Conservation (phyloP, 2,113 vertebrate genomes). For the Pitta sordida region DNA sequence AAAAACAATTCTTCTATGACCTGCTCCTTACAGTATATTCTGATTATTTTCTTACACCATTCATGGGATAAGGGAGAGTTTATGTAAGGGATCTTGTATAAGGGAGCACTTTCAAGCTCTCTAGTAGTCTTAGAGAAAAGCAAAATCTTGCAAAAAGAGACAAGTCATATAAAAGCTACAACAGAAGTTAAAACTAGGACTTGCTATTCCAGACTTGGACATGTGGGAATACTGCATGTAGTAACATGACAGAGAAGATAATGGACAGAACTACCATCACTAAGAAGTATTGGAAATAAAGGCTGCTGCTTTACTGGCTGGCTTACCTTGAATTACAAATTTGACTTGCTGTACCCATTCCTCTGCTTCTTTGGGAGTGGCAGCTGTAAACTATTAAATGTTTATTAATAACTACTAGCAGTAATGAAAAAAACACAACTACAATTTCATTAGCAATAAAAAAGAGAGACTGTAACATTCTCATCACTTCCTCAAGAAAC, state of each 20-base stretch:
- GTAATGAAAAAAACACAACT: conserved; percentile 42
- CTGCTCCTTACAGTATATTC: not conserved
- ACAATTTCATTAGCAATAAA: conserved; percentile 28
- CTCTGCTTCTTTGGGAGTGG: conserved; percentile 87
- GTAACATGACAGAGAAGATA: not conserved
- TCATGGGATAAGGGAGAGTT: not conserved
- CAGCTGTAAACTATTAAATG: conserved; percentile 87
- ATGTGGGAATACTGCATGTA: not conserved
- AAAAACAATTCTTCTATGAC: not conserved
- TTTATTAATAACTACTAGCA: conserved; percentile 43
- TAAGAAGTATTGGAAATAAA: not conserved
- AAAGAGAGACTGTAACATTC: conserved; percentile 51
- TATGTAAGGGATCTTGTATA: not conserved
- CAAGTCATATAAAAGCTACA: not conserved
- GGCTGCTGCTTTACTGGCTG: not conserved
- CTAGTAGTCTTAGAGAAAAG: not conserved
- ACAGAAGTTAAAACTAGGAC: not conserved
- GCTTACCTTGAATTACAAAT: conserved; percentile 90
- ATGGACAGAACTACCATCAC: not conserved
- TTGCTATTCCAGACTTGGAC: not conserved
- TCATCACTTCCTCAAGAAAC: conserved; percentile 68
- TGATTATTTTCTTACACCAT: not conserved
- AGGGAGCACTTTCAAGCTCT: not conserved
- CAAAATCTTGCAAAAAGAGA: not conserved
- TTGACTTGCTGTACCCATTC: conserved; percentile 93